Evolutionary conservation across 2,113 vertebrate species (phyloP).

Genomic region (Halichoerus grypus): DNA sequence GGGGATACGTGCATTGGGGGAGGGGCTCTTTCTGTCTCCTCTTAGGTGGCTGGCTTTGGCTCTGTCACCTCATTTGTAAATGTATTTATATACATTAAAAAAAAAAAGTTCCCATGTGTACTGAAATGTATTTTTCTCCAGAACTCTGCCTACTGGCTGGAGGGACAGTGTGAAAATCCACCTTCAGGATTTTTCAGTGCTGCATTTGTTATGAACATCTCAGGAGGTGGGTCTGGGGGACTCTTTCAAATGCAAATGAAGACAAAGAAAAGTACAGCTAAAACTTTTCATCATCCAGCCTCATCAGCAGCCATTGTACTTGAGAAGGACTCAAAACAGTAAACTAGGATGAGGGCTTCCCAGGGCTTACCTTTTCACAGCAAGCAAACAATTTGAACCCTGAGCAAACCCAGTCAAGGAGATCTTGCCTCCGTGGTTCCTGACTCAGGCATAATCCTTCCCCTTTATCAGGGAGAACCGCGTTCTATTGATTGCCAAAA

Average conservation of each 20-base stretch:
- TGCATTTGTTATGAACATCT: background rate
- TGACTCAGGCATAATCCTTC: background rate
- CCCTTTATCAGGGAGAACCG: background rate
- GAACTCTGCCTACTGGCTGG: background rate
- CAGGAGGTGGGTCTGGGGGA: rapidly evolving
- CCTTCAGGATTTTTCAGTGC: background rate
- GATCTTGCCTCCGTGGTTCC: background rate
- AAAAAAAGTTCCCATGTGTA: background rate
- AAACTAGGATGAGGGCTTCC: background rate
- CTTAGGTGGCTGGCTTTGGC: background rate
- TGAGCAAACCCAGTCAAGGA: background rate
- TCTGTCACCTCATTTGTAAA: background rate
- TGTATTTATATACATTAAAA: background rate
- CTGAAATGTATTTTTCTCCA: background rate
- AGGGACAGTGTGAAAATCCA: background rate
- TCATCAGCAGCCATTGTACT: background rate
- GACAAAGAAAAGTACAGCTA: background rate
- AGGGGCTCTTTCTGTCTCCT: background rate
- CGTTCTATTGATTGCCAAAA: background rate
- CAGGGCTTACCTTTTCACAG: background rate
- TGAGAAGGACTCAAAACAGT: background rate
- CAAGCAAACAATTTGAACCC: background rate
- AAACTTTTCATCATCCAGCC: background rate
- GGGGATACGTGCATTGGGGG: rapidly evolving
- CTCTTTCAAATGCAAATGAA: constrained; percentile 28